Conservation (phyloP, 2,888 invertebrate genomes). For the Epinotia brunnichana region DNA sequence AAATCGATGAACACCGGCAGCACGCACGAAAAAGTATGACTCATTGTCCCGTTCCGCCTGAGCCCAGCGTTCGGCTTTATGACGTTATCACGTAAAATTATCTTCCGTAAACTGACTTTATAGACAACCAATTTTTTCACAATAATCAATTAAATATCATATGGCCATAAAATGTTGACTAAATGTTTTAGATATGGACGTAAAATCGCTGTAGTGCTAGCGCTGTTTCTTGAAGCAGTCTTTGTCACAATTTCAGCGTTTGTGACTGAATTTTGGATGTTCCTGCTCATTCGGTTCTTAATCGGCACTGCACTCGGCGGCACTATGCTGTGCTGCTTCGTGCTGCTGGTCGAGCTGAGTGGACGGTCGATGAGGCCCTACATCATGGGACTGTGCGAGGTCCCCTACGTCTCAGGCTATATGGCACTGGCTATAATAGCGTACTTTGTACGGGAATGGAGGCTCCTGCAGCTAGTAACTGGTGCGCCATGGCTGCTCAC, state of each 20-base stretch:
- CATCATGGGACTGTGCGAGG: constrained; percentile 81
- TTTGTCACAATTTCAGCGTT: constrained; percentile 82
- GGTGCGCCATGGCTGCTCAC: constrained; percentile 81
- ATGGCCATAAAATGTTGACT: constrained; percentile 4
- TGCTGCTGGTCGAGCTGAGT: constrained; percentile 85
- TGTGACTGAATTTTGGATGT: constrained; percentile 84
- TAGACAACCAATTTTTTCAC: too few relatives aligned
- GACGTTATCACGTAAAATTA: too few relatives aligned
- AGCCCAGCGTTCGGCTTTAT: too few relatives aligned
- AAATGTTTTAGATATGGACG: constrained; percentile 83
- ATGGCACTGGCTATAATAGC: constrained; percentile 83
- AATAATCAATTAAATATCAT: too few relatives aligned
- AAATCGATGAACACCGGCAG: too few relatives aligned
- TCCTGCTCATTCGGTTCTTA: constrained; percentile 83
- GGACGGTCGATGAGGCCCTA: constrained; percentile 83
- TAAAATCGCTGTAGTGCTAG: constrained; percentile 84
- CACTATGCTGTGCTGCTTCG: constrained; percentile 86
- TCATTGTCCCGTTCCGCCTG: too few relatives aligned
- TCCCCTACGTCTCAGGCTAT: constrained; percentile 83
- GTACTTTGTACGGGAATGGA: constrained; percentile 85
- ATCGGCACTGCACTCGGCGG: constrained; percentile 86
- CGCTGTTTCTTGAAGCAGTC: constrained; percentile 81
- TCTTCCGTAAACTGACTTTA: too few relatives aligned
- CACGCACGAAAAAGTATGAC: too few relatives aligned
- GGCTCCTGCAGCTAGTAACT: constrained; percentile 82